Evolutionary conservation across 2,888 invertebrate genomes (phyloP).

Genomic region (Catocala sponsa): DNA sequence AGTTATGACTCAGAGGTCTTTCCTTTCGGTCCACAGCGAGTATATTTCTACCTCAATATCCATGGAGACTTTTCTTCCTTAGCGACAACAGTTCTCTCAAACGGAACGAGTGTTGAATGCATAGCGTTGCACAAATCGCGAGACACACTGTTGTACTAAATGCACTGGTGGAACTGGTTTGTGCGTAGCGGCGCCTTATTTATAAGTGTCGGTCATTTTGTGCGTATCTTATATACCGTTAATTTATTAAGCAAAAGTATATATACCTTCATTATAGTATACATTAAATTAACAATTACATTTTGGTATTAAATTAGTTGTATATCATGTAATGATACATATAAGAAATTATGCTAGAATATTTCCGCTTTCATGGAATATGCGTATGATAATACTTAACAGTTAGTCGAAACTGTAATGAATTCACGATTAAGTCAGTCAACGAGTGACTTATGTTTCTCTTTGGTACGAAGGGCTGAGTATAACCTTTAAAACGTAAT

Average conservation of each 20-base stretch:
- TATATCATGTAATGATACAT: too few species aligned
- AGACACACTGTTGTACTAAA: slow-evolving; percentile 3
- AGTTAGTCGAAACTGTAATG: too few species aligned
- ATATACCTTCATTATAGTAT: slow-evolving; percentile 9
- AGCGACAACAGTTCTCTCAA: not conserved
- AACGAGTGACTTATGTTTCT: too few species aligned
- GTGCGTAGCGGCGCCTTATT: slow-evolving; percentile 40
- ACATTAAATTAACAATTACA: too few species aligned
- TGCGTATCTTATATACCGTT: slow-evolving; percentile 41
- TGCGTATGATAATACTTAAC: too few species aligned
- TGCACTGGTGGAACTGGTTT: slow-evolving; percentile 45
- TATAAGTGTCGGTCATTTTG: slow-evolving; percentile 43
- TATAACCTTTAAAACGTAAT: too few species aligned
- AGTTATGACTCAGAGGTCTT: slow-evolving; percentile 48
- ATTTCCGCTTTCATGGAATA: too few species aligned
- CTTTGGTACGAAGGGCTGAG: too few species aligned
- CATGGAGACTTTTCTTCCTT: slow-evolving; percentile 4
- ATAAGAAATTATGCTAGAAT: too few species aligned
- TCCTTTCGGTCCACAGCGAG: slow-evolving; percentile 20
- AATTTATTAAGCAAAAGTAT: slow-evolving; percentile 30
- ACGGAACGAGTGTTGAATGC: slow-evolving; percentile 26
- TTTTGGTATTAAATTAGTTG: too few species aligned
- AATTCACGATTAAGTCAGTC: too few species aligned
- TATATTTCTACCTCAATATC: slow-evolving; percentile 4
- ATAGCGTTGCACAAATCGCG: slow-evolving; percentile 13